phyloP scores from a whole-genome alignment of 2,797 vertebrate genomes.

The Falco novaeseelandiae region DNA sequence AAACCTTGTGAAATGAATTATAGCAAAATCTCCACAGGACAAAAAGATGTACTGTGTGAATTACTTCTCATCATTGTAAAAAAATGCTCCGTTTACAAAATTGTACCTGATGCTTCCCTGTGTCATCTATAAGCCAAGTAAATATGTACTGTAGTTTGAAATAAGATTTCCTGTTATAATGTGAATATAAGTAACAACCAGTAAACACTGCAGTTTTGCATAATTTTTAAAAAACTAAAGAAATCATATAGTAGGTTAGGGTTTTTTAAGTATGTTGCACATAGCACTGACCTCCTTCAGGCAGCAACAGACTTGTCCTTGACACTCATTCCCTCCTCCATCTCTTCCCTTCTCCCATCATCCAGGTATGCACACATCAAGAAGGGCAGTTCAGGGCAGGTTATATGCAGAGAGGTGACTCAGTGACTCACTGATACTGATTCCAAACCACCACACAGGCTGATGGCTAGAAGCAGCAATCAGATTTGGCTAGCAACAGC shows the following conservation, averaged over 20 bases:
- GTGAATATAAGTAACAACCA: neutral
- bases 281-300: neutral
- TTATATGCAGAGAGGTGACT: neutral
- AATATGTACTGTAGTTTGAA: neutral
- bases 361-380: fast-evolving
- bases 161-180: neutral
- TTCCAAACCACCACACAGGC: neutral
- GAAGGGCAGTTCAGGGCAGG: neutral
- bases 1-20: neutral
- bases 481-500: neutral
- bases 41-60: neutral
- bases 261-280: neutral
- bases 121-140: neutral
- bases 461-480: neutral
- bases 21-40: neutral
- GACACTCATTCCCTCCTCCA: neutral
- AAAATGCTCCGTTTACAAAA: neutral
- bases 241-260: neutral
- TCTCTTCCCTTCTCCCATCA: neutral
- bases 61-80: neutral
- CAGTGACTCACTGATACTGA: fast-evolving
- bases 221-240: neutral
- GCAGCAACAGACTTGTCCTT: neutral
- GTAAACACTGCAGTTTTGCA: neutral
- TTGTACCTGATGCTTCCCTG: neutral